Base-by-base conservation (phyloP, 2,888 invertebrate genomes). In the Hirudinaria manillensis region DNA sequence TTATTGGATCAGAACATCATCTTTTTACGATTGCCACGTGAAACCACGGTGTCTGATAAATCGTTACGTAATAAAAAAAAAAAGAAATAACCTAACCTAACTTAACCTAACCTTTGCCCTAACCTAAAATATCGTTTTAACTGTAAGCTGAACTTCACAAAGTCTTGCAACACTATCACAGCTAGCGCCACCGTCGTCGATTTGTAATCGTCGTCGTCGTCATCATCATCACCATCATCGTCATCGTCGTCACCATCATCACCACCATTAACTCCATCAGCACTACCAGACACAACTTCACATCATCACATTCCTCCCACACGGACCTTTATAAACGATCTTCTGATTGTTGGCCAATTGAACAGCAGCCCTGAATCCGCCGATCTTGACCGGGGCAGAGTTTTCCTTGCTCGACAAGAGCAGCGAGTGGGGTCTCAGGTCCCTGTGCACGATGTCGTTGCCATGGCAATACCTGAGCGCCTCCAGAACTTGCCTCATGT, bases 401-500 rank as follows among this genome's bases (percentile, higher is more conserved):
- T 98, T 99, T 85, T 99, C 98, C 80, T 93, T 91, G 75, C 94
- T 94, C 56, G 73, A 73, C 7, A 99, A 87, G 72, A 99, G 89
- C 72, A 97, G 93, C 88, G 96, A 97, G 83, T 98, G 97, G 16
- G 98, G 98, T 82, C 97, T 91, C 80, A 99, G 91, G 87, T 99
- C 98, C 78, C 98, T 90, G 86, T 99, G 99, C 82, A 98, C 92
- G 81, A 99, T 96, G 87, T 95, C 93, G 75, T 79, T 79, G 56
- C 94, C 94, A 87, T 99, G 99, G 85, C 98, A 97, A 88, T 98
- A 99, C 82, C 94, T 90, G 74, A 99, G 87, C 1, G 98, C 97
- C 86, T 98, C 97, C 80, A 99, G 88, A 79, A 99, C 93, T 87
- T 99, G 98, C 75, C 95, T 90, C 93, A 98, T 94, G 89, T 99